These are phyloP conservation scores for Sporophila hypoxantha DNA, from an alignment of 2,113 vertebrate species.

Conservation along the genomic window DNA sequence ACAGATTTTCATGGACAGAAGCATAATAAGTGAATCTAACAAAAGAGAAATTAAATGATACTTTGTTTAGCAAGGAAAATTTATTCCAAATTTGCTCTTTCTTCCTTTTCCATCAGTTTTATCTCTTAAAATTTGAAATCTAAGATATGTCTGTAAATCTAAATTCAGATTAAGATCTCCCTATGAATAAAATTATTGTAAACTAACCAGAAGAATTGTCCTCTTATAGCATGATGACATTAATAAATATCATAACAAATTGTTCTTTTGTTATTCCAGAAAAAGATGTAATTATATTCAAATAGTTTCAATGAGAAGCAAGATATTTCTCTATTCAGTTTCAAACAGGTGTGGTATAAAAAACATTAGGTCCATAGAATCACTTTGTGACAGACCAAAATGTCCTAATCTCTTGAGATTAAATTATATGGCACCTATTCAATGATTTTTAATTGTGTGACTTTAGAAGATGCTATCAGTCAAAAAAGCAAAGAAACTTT, in stretches of 20 bases:
- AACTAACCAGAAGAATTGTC: neutral
- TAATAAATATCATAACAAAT: neutral
- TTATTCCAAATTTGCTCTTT: neutral
- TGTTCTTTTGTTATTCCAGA: neutral
- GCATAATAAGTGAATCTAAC: neutral
- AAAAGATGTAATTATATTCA: conserved; percentile 9
- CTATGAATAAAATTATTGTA: neutral
- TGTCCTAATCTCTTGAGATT: neutral
- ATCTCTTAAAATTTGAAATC: neutral
- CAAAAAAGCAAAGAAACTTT: neutral
- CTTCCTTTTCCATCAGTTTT: neutral
- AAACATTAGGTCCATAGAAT: neutral
- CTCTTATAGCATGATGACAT: neutral
- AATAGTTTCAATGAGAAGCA: neutral
- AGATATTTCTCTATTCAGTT: conserved; percentile 10
- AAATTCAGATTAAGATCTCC: neutral
- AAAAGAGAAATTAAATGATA: neutral
- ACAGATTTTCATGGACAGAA: neutral
- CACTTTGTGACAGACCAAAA: neutral
- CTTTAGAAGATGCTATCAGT: neutral
- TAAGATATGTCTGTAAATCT: neutral
- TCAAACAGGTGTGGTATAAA: neutral
- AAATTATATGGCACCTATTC: neutral
- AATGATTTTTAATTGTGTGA: neutral
- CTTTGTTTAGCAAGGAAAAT: neutral